Conservation (phyloP, 2,888 invertebrate genomes). For the Chrysotoxum bicinctum region DNA sequence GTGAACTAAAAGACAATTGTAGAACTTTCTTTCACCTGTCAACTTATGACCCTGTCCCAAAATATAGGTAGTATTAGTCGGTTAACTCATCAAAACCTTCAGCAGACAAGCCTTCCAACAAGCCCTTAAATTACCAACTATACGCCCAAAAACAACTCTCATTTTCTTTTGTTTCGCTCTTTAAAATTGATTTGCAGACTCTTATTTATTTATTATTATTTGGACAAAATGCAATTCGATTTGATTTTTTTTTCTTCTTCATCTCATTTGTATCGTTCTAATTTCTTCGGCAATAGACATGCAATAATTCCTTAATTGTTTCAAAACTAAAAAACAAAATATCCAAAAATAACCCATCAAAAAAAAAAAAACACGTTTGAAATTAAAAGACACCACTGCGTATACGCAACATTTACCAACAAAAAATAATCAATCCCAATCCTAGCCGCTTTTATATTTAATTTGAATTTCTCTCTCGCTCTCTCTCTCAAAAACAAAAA, state of each 20-base stretch:
- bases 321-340: neutral
- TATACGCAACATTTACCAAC: slow-evolving; percentile 13
- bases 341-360: slow-evolving; percentile 9
- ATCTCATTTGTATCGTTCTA: neutral
- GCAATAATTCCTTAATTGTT: neutral
- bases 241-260: neutral
- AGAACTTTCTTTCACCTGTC: too few species aligned
- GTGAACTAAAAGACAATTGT: too few species aligned
- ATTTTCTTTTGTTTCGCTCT: too few species aligned
- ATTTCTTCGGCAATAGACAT: neutral
- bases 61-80: too few species aligned
- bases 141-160: too few species aligned
- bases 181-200: too few species aligned
- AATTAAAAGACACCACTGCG: slow-evolving; percentile 21
- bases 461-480: neutral
- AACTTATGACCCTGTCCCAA: too few species aligned
- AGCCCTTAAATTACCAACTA: too few species aligned
- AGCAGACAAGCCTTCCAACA: too few species aligned
- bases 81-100: too few species aligned
- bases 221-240: neutral
- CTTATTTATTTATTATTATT: too few species aligned
- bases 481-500: neutral
- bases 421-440: slow-evolving; percentile 4
- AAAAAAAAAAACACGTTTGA: slow-evolving; percentile 1
- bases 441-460: neutral